Percentiles rank a stretch among this genome's conserved stretches.
phyloP scores from a whole-genome alignment of 1,140 invertebrate genomes.

The Rhizoglyphus robini region DNA sequence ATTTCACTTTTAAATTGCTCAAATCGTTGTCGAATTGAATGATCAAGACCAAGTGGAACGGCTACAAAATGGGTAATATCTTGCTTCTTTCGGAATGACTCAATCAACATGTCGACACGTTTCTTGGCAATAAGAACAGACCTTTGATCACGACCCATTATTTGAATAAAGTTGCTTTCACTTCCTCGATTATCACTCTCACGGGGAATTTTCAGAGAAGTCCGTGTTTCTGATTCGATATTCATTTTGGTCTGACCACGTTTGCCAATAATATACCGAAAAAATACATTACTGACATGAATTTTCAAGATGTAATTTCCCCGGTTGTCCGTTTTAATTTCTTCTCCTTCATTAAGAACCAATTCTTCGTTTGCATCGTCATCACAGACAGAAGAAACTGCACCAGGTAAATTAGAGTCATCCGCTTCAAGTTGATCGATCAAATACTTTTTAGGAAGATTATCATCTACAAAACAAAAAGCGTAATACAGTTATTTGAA shows the following conservation, averaged over 20 bases:
- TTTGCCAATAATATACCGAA: slow-evolving; percentile 1
- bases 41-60: background rate
- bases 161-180: slow-evolving; percentile 3
- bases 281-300: background rate
- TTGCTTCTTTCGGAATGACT: background rate
- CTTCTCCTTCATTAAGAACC: background rate
- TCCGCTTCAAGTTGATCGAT: background rate
- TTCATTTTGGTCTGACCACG: slow-evolving; percentile 1
- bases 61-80: slow-evolving; percentile 6
- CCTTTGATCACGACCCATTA: background rate
- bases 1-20: background rate
- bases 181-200: background rate
- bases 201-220: background rate
- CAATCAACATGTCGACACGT: background rate
- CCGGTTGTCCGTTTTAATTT: background rate
- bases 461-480: background rate
- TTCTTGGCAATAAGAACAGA: background rate
- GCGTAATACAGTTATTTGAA: background rate
- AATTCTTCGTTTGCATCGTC: background rate
- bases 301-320: background rate
- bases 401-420: background rate
- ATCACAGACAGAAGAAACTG: background rate
- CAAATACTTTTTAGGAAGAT: background rate
- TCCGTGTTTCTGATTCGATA: slow-evolving; percentile 1
- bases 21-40: background rate